Evolutionary conservation across 1,140 invertebrate genomes (phyloP).

Genomic region (Drosophila subpulchrella): DNA sequence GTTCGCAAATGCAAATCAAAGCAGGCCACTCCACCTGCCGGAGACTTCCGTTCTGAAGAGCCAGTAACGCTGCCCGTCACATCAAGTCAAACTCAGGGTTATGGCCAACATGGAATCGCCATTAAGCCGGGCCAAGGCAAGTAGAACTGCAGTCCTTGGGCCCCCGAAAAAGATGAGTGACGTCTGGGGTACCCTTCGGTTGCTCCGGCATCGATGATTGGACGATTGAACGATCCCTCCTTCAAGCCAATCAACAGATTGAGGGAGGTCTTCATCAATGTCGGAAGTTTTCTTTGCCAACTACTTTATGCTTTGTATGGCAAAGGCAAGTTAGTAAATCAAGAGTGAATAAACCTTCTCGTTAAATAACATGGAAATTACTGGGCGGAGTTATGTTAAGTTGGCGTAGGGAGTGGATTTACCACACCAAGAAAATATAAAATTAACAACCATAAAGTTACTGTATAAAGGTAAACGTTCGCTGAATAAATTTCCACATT

Average conservation of each 20-base stretch:
- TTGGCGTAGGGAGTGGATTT: no score
- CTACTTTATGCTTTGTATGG: background rate
- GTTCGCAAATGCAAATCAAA: conserved; percentile 37
- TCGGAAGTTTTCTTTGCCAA: background rate
- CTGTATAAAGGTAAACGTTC: background rate
- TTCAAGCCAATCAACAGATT: conserved; percentile 9
- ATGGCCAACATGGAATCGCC: conserved; percentile 30
- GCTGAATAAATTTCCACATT: background rate
- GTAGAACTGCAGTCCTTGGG: conserved; percentile 2
- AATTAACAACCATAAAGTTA: no score
- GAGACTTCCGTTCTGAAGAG: conserved; percentile 2
- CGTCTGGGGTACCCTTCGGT: conserved; percentile 4
- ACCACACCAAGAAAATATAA: no score
- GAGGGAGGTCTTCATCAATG: conserved; percentile 5
- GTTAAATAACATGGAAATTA: background rate
- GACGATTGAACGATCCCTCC: conserved; percentile 11
- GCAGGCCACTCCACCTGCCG: conserved; percentile 26
- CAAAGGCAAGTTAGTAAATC: background rate
- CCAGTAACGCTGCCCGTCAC: conserved; percentile 14
- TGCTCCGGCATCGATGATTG: conserved; percentile 1
- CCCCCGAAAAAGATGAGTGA: conserved; percentile 19
- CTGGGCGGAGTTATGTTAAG: background rate
- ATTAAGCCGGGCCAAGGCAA: conserved; percentile 18
- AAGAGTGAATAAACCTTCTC: background rate
- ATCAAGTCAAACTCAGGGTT: conserved; percentile 8